Evolutionary conservation across 2,888 invertebrate genomes (phyloP).

Genomic region (Enchytraeus crypticus): DNA sequence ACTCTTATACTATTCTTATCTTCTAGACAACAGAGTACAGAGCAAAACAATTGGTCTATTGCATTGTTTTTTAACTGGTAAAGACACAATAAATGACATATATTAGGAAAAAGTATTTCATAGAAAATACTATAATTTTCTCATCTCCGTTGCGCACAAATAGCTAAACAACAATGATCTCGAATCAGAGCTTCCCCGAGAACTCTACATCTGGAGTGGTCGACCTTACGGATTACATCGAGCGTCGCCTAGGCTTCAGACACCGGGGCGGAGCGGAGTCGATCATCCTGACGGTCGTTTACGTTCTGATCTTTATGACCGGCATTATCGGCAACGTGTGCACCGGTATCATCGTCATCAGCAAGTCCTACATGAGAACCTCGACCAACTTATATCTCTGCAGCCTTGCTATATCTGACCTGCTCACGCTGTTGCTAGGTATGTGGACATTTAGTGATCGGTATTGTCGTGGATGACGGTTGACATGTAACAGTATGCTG

Average conservation of each 20-base stretch:
- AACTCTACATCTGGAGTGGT: background rate
- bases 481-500: background rate
- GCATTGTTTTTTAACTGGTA: too few species aligned
- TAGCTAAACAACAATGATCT: background rate
- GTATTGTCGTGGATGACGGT: background rate
- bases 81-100: too few species aligned
- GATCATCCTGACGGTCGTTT: background rate
- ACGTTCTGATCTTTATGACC: constrained; percentile 2
- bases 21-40: too few species aligned
- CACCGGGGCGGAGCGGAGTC: background rate
- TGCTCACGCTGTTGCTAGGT: background rate
- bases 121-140: too few species aligned
- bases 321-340: constrained; percentile 4
- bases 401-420: background rate
- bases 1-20: too few species aligned
- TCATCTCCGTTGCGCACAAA: too few species aligned
- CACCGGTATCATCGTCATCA: constrained; percentile 4
- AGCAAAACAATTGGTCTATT: too few species aligned
- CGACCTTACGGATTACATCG: background rate
- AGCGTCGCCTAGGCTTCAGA: background rate
- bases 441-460: too few species aligned
- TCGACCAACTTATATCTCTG: constrained; percentile 1
- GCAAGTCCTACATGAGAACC: background rate
- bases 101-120: too few species aligned
- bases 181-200: background rate